Base-by-base conservation (phyloP, 1,140 invertebrate genomes). In the Nixonia krombeini region DNA sequence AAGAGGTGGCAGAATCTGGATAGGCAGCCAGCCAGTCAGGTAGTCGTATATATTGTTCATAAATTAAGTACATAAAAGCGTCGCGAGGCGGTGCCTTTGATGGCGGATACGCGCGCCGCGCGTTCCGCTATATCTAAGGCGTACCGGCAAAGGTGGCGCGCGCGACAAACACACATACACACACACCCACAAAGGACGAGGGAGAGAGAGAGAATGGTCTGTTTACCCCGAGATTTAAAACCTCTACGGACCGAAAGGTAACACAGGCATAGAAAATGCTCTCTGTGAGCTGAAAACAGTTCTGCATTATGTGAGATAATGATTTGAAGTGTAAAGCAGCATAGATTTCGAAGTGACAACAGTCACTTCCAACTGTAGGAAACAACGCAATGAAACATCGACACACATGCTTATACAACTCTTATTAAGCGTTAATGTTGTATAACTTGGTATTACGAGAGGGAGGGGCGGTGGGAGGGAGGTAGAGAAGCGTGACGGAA, bases 51-150 rank as follows among this genome's bases (percentile, higher is more conserved):
- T 80, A 80, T 80, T 73, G 76, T 80, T 80, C 75, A 76, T 82
- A 81, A 82, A 81, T 81, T 76, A 79, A 81, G 70, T 73, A 58
- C 73, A 79, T 81, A 81, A 82, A 79, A 79, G 68, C 66, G 74
- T 79, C 73, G 64, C 47, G 55, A 59, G 63, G 63, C 79, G 80
- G 80, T 67, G 16, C 62, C 74, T 81, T 82, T 82, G 80, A 82
- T 79, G 74, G 45, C 31, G 66, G 71, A 76, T 75, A 81, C 69
- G 68, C 72, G 72, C 63, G 64, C 45, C 68, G 70, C 62, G 72
- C 64, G 62, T 75, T 67, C 64, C 67, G 69, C 63, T 77, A 76
- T 79, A 78, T 79, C 76, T 68, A 74, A 73, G 64, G 26, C 44
- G 38, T 41, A 37, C 37, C 31, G 25, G 38, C 18, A 17, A 4